phyloP scores from a whole-genome alignment of 2,888 invertebrate species.

The Leptopilina syphax region DNA sequence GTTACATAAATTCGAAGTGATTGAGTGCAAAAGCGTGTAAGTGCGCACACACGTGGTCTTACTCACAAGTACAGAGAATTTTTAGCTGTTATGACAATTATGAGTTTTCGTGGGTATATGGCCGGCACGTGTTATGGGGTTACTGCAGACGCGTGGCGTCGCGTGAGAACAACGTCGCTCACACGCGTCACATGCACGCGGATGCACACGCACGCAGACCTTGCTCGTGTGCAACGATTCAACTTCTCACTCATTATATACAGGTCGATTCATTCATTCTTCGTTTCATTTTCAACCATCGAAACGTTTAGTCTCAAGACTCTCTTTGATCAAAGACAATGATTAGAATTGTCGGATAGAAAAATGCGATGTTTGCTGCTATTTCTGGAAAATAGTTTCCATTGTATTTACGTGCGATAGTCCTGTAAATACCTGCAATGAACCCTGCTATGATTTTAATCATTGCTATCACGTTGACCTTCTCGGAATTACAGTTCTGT shows the following conservation, averaged over 20 bases:
- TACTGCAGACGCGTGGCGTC: constrained; percentile 62
- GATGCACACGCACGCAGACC: constrained; percentile 49
- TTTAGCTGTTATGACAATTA: constrained; percentile 73
- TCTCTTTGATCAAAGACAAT: neutral
- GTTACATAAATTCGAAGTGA: constrained; percentile 35
- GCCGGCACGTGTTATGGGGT: constrained; percentile 66
- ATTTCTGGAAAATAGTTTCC: too few relatives aligned
- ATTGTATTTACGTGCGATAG: too few relatives aligned
- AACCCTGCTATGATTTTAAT: too few relatives aligned
- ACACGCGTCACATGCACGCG: constrained; percentile 68
- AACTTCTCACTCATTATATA: constrained; percentile 1
- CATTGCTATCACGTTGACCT: too few relatives aligned
- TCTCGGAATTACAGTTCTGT: too few relatives aligned
- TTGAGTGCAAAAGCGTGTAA: constrained; percentile 33
- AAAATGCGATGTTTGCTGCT: too few relatives aligned
- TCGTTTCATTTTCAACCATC: neutral
- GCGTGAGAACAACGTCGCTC: constrained; percentile 75
- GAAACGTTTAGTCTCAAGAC: neutral
- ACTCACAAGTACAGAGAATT: constrained; percentile 35
- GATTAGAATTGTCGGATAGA: too few relatives aligned
- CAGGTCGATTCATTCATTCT: constrained; percentile 32
- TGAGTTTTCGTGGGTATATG: constrained; percentile 71
- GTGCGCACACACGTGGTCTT: constrained; percentile 37
- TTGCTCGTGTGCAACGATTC: constrained; percentile 46
- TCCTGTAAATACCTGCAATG: too few relatives aligned